phyloP scores from a whole-genome alignment of 2,888 invertebrate species.

The Lepidochitona cinerea region DNA sequence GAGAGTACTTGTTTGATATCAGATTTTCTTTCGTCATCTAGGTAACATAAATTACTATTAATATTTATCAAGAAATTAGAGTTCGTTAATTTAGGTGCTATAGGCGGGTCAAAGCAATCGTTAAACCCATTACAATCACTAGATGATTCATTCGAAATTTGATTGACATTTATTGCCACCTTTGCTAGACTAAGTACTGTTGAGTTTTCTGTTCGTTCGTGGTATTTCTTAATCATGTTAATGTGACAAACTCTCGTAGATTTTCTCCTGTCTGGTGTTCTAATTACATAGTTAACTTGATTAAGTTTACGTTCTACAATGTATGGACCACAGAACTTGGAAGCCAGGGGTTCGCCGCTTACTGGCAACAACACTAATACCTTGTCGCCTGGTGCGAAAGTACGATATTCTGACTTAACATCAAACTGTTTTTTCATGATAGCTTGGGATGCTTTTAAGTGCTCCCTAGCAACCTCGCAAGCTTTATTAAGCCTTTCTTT shows the following conservation, averaged over 20 bases:
- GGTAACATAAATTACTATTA: too few species aligned
- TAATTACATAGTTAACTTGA: conserved; percentile 13
- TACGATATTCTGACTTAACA: not conserved
- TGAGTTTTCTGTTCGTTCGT: conserved; percentile 12
- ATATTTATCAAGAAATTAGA: too few species aligned
- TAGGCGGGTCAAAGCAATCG: too few species aligned
- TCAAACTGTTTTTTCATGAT: not conserved
- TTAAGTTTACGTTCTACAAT: not conserved
- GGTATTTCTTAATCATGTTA: conserved; percentile 30
- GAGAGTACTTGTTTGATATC: too few species aligned
- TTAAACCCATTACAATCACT: too few species aligned
- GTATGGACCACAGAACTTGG: conserved; percentile 15
- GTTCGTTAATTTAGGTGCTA: too few species aligned
- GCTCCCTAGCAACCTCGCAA: conserved; percentile 16
- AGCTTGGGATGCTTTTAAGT: not conserved
- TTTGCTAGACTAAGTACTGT: not conserved
- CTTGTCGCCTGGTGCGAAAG: not conserved
- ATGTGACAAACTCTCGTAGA: conserved; percentile 28
- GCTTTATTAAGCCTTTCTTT: conserved; percentile 14
- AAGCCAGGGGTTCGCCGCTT: not conserved
- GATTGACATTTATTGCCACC: too few species aligned
- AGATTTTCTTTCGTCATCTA: too few species aligned
- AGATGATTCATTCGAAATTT: too few species aligned
- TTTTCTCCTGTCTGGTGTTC: conserved; percentile 26
- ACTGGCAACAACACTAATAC: not conserved